These are phyloP conservation scores for Saguinus midas DNA, from an alignment of 2,113 vertebrate species.

Conservation along the genomic window DNA sequence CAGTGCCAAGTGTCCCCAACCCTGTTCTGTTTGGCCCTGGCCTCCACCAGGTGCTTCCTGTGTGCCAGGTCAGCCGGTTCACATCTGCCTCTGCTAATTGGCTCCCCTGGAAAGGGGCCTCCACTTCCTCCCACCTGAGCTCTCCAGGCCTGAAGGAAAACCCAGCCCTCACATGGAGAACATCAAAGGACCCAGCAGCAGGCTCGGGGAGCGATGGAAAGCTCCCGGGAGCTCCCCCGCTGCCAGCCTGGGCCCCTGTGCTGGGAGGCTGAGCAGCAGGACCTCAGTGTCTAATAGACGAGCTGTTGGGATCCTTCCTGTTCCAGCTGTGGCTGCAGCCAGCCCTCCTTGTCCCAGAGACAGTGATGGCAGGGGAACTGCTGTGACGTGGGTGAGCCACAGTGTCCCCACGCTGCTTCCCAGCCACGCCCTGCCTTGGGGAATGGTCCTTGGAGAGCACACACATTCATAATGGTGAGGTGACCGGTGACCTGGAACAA, in stretches of 20 bases:
- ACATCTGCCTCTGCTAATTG: conserved; percentile 45
- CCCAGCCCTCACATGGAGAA: neutral
- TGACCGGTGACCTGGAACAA: fast-evolving
- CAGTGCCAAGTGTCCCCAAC: fast-evolving
- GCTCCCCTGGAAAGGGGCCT: neutral
- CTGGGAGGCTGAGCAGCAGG: neutral
- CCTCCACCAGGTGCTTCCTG: neutral
- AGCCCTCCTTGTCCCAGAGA: neutral
- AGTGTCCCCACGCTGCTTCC: neutral
- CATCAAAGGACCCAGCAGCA: conserved; percentile 54
- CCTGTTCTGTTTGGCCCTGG: fast-evolving
- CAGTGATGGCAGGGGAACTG: neutral
- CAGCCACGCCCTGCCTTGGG: fast-evolving
- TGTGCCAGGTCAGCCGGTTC: fast-evolving
- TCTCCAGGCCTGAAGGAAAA: conserved; percentile 1
- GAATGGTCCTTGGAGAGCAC: neutral
- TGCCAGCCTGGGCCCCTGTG: neutral
- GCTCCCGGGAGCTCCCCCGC: neutral
- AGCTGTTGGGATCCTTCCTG: neutral
- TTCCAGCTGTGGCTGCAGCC: fast-evolving
- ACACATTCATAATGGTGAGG: fast-evolving
- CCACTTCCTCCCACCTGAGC: neutral
- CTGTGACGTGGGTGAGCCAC: neutral
- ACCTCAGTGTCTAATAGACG: fast-evolving
- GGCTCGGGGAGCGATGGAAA: neutral